Evolutionary conservation across 2,888 invertebrate species (phyloP), one percentile per base, ranked within the genome.

Genomic region (Drosophila mulleri): DNA sequence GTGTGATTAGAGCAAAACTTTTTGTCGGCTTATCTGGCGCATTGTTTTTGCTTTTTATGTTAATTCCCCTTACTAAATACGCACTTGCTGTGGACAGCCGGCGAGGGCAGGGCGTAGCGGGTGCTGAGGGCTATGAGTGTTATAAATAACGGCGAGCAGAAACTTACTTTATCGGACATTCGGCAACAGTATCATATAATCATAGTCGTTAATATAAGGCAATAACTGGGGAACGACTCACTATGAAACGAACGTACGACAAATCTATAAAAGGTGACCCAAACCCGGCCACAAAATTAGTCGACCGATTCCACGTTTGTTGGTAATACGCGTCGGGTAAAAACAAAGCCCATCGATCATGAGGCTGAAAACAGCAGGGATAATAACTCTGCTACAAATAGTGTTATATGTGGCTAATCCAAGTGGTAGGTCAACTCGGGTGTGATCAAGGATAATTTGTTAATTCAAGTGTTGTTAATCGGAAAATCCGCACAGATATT

Each of bases 221-320:
- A 75, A 86, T 86, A 86, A 82, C 57, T 50, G 62, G 64, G 41
- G 35, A 48, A 61, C 61, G 54, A 41, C 42, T 37, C 57, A 59
- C 23, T 7, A 32, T 57, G 78, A 81, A 81, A 81, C 37, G 67
- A 29, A 23, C 66, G 70, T 50, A 42, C 59, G 59, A 32, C 44
- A 72, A 91, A 75, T 89, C 91, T 90, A 91, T 91, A 91, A 89
- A 91, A 91, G 87, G 44, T 67, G 76, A 47, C 64, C 68, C 47
- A 12, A 45, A 42, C 45, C 26, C 53, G 20, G 53, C 62, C 61
- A 65, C 65, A 68, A 80, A 89, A 78, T 80, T 83, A 91, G 91
- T 91, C 86, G 75, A 67, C 83, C 82, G 88, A 86, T 78, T 73
- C 66, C 57, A 66, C 78, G 77, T 77, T 80, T 80, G 69, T 80